Base-by-base conservation (phyloP, 2,797 vertebrate species). In the Gephyroberyx darwinii region DNA sequence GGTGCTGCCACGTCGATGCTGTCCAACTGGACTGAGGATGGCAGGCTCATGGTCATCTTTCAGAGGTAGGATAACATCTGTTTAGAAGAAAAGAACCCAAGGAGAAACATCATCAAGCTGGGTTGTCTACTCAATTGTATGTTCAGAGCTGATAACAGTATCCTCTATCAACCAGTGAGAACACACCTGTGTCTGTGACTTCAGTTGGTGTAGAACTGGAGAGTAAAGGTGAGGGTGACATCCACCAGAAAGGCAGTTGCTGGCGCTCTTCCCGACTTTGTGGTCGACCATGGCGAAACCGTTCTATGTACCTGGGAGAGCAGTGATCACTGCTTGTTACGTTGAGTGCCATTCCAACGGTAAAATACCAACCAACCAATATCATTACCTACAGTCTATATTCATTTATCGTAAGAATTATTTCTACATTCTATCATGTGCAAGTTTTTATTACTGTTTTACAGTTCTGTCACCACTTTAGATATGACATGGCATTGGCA, bases 241-340 rank as follows among this genome's bases (percentile, higher is more conserved):
- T 86, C 96, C 95, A 96, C 96, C 96, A 96, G 83, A 96, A 95
- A 9, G 91, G 87, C 33, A 47, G 65, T 14, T 84, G 90, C 39
- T 84, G 85, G 14, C 95, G 94, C 26, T 96, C 93, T 64, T 92
- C 90, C 58, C 94, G 91, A 84, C 95, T 97, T 72, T 90, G 92
- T 8, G 96, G 96, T 58, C 54, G 91, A 74, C 95, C 95, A 3
- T 91, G 91, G 48, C 95, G 95, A 88, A 97, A 97, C 48, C 95
- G 93, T 7, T 95, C 93, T 35, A 96, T 81, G 58, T 95, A 96
- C 87, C 96, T 98, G 79, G 1, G 64, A 70, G 66, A 73, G 7
- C 22, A 85, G 50, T 63, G 6, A 1, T 67, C 26, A 59, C 3
- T 26, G 48, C 2, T 16, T 8, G 17, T 45, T 33, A 65, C 47